Percentiles rank a stretch among this genome's conserved stretches.
Evolutionary conservation across 2,797 vertebrate genomes (phyloP).

Genomic region (Pangasius larnaudii): DNA sequence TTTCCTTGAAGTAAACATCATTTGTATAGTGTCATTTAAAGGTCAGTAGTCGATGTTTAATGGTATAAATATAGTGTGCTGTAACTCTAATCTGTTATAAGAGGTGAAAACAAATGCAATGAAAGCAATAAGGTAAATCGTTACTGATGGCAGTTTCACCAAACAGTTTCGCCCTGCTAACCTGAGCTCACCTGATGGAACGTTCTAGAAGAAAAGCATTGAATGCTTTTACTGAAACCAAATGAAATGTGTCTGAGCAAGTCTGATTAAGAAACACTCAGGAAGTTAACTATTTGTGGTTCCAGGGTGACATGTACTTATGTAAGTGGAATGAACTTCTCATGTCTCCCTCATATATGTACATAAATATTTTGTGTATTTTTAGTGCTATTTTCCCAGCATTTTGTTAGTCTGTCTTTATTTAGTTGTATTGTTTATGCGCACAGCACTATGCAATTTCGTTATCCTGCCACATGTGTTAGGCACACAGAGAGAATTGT

Average conservation of each 20-base stretch:
- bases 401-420: background rate
- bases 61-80: slow-evolving; percentile 6
- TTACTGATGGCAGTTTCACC: background rate
- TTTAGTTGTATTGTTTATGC: slow-evolving; percentile 14
- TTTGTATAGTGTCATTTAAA: slow-evolving; percentile 15
- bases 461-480: slow-evolving; percentile 20
- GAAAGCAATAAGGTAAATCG: background rate
- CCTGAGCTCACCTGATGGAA: slow-evolving; percentile 2
- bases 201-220: slow-evolving; percentile 7
- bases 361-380: slow-evolving; percentile 30
- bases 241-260: background rate
- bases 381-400: slow-evolving; percentile 25
- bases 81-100: background rate
- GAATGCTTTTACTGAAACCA: slow-evolving; percentile 23
- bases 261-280: slow-evolving; percentile 62
- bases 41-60: slow-evolving; percentile 28
- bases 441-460: slow-evolving; percentile 21
- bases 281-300: slow-evolving; percentile 61
- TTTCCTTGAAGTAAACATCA: slow-evolving; percentile 9
- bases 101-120: background rate
- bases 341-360: slow-evolving; percentile 12
- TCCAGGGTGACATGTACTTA: slow-evolving; percentile 19
- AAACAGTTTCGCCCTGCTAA: background rate
- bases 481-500: slow-evolving; percentile 15
- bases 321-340: slow-evolving; percentile 22